Conservation (phyloP, 2,888 invertebrate species). For the Cetonia aurata region DNA sequence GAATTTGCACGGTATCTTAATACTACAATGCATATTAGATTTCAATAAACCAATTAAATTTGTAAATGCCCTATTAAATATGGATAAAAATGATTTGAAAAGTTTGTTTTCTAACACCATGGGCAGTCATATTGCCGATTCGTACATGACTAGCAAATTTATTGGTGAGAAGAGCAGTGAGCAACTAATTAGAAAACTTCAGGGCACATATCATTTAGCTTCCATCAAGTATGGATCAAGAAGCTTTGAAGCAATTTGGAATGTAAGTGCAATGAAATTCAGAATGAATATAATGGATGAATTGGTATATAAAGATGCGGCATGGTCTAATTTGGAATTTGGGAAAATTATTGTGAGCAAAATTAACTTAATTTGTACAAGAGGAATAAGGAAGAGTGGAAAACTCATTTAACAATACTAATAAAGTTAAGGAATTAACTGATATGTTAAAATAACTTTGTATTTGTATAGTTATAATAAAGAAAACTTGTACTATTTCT, state of each 20-base stretch:
- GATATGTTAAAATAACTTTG: constrained; percentile 36
- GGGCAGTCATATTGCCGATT: constrained; percentile 85
- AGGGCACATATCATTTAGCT: constrained; percentile 79
- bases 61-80: constrained; percentile 76
- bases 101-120: constrained; percentile 79
- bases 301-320: constrained; percentile 74
- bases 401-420: constrained; percentile 65
- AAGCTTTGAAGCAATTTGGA: constrained; percentile 81
- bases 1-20: constrained; percentile 83
- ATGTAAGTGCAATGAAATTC: constrained; percentile 70
- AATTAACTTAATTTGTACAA: constrained; percentile 77
- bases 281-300: constrained; percentile 78
- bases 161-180: constrained; percentile 88
- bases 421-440: constrained; percentile 40
- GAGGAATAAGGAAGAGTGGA: constrained; percentile 79
- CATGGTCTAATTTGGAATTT: constrained; percentile 75
- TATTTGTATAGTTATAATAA: constrained; percentile 13
- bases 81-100: constrained; percentile 71
- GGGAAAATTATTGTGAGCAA: constrained; percentile 80
- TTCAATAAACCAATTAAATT: constrained; percentile 73
- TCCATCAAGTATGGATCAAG: constrained; percentile 81
- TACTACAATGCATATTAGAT: constrained; percentile 76
- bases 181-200: constrained; percentile 75
- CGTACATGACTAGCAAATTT: constrained; percentile 77
- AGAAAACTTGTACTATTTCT: no score